These are phyloP conservation scores for Drosophila littoralis DNA, from an alignment of 1,140 invertebrate genomes.

Conservation along the genomic window DNA sequence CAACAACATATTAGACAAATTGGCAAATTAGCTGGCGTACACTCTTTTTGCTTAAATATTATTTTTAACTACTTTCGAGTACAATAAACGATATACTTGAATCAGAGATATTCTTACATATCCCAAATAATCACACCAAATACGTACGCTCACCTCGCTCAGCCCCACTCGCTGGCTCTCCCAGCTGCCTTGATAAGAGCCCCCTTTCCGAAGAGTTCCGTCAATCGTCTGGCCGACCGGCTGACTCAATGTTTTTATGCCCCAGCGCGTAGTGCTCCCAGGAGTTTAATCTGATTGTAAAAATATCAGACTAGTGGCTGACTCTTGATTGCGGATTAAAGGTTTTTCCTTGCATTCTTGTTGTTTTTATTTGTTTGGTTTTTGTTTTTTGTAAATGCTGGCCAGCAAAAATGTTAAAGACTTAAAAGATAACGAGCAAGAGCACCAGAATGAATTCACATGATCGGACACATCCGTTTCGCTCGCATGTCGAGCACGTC, in stretches of 20 bases:
- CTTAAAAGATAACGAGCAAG: constrained; percentile 18
- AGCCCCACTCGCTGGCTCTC: background rate
- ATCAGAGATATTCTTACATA: constrained; percentile 18
- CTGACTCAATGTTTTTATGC: constrained; percentile 39
- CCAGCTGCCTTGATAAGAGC: constrained; percentile 28
- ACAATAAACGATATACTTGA: constrained; percentile 25
- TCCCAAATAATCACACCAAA: constrained; percentile 20
- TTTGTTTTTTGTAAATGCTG: background rate
- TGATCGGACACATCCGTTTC: constrained; percentile 54
- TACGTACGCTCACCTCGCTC: constrained; percentile 2
- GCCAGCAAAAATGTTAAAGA: constrained; percentile 55
- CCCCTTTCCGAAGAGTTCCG: background rate
- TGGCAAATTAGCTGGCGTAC: constrained; percentile 70
- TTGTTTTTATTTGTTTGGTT: too few relatives aligned
- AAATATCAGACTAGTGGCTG: background rate
- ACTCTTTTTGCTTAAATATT: constrained; percentile 8
- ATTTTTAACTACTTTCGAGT: background rate
- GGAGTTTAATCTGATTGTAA: constrained; percentile 65
- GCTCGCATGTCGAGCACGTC: constrained; percentile 44
- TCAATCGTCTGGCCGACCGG: constrained; percentile 27
- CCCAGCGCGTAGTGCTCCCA: constrained; percentile 22
- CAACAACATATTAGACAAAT: constrained; percentile 77
- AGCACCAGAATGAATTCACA: constrained; percentile 62
- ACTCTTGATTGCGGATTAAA: background rate
- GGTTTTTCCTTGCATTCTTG: background rate